Percentiles rank a stretch among this genome's conserved stretches.
Evolutionary conservation across 2,888 invertebrate species (phyloP).

Genomic region (Yponomeuta cagnagella): DNA sequence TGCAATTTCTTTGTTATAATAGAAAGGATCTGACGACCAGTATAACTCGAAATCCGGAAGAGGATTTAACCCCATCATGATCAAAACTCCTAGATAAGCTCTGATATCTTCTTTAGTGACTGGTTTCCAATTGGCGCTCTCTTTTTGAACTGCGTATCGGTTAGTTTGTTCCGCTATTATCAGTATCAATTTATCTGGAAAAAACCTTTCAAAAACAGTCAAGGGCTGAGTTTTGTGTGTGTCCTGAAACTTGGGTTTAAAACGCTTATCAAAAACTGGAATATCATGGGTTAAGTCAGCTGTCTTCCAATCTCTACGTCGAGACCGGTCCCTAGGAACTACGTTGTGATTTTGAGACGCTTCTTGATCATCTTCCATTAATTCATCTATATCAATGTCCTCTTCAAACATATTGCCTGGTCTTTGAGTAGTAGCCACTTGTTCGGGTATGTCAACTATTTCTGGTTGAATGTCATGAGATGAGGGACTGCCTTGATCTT

Average conservation of each 20-base stretch:
- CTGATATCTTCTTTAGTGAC: slow-evolving; percentile 24
- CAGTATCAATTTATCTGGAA: slow-evolving; percentile 26
- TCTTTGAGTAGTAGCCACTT: slow-evolving; percentile 16
- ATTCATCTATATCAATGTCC: slow-evolving; percentile 19
- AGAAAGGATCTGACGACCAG: slow-evolving; percentile 30
- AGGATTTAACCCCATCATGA: slow-evolving; percentile 34
- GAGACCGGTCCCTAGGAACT: slow-evolving; percentile 20
- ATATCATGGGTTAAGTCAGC: slow-evolving; percentile 14
- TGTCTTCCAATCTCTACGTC: slow-evolving; percentile 15
- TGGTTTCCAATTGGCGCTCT: slow-evolving; percentile 25
- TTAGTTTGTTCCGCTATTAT: slow-evolving; percentile 29
- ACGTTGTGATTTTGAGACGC: slow-evolving; percentile 18
- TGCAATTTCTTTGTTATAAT: slow-evolving; percentile 26
- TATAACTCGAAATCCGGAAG: slow-evolving; percentile 30
- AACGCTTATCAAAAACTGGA: slow-evolving; percentile 13
- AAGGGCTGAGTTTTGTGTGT: slow-evolving; percentile 14
- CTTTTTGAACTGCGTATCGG: slow-evolving; percentile 27
- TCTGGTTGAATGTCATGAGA: slow-evolving; percentile 18
- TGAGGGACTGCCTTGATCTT: slow-evolving; percentile 18
- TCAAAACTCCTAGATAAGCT: slow-evolving; percentile 32
- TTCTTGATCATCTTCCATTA: slow-evolving; percentile 21
- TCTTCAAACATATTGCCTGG: slow-evolving; percentile 18
- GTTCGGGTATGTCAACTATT: slow-evolving; percentile 16
- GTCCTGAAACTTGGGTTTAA: slow-evolving; percentile 16
- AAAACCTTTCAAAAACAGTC: slow-evolving; percentile 26